Percentiles rank a stretch among this genome's conserved stretches.
phyloP scores from a whole-genome alignment of 1,140 invertebrate genomes.

The Macrocentrus cingulum region DNA sequence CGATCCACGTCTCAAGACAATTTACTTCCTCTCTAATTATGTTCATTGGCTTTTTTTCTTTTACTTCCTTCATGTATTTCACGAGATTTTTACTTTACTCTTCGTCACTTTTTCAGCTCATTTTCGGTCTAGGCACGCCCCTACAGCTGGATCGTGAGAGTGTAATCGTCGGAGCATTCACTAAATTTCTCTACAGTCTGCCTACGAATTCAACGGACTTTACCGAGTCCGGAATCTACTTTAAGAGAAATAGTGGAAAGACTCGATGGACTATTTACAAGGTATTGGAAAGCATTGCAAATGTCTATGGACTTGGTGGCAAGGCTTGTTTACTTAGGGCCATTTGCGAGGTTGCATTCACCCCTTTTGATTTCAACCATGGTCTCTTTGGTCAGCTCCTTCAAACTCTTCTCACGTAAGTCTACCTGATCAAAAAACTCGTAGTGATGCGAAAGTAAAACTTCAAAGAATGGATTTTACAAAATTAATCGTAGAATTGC shows the following conservation, averaged over 20 bases:
- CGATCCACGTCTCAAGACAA: too few species aligned
- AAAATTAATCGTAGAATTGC: too few species aligned
- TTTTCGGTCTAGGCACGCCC: constrained; percentile 68
- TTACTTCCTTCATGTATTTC: background rate
- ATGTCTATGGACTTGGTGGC: constrained; percentile 49
- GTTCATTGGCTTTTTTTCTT: background rate
- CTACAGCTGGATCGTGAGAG: constrained; percentile 65
- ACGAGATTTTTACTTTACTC: too few species aligned
- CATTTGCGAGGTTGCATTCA: constrained; percentile 55
- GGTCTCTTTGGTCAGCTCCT: constrained; percentile 57
- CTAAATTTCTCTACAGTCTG: constrained; percentile 65
- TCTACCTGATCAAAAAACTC: constrained; percentile 26
- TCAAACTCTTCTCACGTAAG: constrained; percentile 57
- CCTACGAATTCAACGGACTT: constrained; percentile 65
- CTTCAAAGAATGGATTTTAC: too few species aligned
- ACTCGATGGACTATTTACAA: constrained; percentile 56
- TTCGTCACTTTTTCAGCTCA: constrained; percentile 55
- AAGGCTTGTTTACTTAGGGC: constrained; percentile 53
- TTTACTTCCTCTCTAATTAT: background rate
- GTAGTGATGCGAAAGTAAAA: too few species aligned
- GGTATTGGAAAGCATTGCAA: constrained; percentile 39
- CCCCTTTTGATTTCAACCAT: constrained; percentile 50
- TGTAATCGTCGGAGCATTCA: constrained; percentile 66
- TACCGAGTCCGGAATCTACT: constrained; percentile 62
- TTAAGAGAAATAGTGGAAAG: constrained; percentile 46